Evolutionary conservation across 2,888 invertebrate genomes (phyloP), one percentile per base, ranked within the genome.

Genomic region (Dendrolimus houi): DNA sequence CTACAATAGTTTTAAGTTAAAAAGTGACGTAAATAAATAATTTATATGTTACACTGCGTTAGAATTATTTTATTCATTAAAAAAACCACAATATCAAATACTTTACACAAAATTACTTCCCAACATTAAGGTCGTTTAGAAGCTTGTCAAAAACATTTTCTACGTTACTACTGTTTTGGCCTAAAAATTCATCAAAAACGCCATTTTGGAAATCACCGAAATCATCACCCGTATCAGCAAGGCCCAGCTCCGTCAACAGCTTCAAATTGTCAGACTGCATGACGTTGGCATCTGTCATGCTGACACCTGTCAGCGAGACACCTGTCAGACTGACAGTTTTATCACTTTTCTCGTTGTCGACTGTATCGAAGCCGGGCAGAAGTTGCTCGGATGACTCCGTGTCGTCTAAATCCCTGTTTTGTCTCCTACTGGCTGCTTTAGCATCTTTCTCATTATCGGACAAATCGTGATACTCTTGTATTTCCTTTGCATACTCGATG

Each of bases 241-340:
- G 66, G 0, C 93, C 93, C 9, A 93, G 73, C 67, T 93, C 93
- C 52, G 92, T 91, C 57, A 93, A 70, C 29, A 93, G 79, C 53
- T 82, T 80, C 59, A 91, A 62, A 64, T 88, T 86, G 57, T 85
- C 85, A 47, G 70, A 60, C 55, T 70, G 80, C 62, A 85, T 83
- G 61, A 65, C 64, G 59, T 80, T 67, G 53, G 64, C 63, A 13
- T 55, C 56, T 64, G 47, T 55, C n/a, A 52, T 10, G 3, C 29
- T 56, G 8, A 52, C 57, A 6, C 63, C 54, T 29, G 29, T 2
- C 29, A 29, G 29, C 29, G 29, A 2, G 29, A 3, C 29, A 29
- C 2, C 29, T 29, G 29, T 29, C 58, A 62, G 59, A 52, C 57
- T 70, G 55, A 64, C 67, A 62, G 61, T 14, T 52, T 56, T 70